Evolutionary conservation across 2,113 vertebrate genomes (phyloP).

Genomic region (Neotoma lepida): DNA sequence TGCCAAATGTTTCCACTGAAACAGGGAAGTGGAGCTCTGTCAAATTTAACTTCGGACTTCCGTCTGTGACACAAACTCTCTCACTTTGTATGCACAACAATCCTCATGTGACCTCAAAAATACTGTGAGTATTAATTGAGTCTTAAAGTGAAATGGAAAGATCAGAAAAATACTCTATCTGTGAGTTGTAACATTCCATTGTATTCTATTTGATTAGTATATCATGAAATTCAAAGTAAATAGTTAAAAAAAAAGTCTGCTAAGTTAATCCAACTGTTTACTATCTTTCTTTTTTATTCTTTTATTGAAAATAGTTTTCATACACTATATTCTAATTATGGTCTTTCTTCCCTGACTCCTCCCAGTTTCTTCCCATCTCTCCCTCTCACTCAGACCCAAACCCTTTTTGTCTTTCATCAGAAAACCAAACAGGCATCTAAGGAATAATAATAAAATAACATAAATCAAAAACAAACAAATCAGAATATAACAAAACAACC

Average conservation of each 20-base stretch:
- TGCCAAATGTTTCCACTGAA: not conserved
- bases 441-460: not conserved
- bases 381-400: not conserved
- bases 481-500: not conserved
- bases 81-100: not conserved
- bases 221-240: not conserved
- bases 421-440: not conserved
- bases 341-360: not conserved
- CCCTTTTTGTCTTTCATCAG: not conserved
- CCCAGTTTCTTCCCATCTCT: not conserved
- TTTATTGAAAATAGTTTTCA: not conserved
- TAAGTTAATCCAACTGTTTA: not conserved
- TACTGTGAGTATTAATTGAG: not conserved
- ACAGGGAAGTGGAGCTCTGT: not conserved
- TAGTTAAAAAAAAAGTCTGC: not conserved
- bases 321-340: not conserved
- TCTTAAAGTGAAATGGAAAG: not conserved
- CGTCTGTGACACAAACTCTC: not conserved
- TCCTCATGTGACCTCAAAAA: not conserved
- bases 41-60: not conserved
- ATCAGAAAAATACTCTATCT: not conserved
- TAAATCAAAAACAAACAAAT: not conserved
- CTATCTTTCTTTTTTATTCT: not conserved
- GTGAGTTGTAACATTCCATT: not conserved
- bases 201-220: not conserved